phyloP scores from a whole-genome alignment of 1,140 invertebrate species.

The Tribolium madens region DNA sequence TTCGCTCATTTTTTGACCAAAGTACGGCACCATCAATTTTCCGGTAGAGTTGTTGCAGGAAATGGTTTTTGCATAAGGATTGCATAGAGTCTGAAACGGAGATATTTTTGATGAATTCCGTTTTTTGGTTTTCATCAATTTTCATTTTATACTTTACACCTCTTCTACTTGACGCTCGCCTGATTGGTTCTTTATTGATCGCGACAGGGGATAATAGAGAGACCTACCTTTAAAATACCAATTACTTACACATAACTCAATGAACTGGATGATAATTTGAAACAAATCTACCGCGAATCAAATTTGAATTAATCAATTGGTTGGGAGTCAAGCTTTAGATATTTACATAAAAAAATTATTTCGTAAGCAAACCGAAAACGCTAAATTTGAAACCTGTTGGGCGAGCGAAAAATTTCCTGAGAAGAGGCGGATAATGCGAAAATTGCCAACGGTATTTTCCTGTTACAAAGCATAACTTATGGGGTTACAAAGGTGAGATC shows the following conservation, averaged over 20 bases:
- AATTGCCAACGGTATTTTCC: not conserved
- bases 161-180: not conserved
- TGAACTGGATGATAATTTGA: not conserved
- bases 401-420: not conserved
- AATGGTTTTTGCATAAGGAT: constrained; percentile 87
- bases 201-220: constrained; percentile 26
- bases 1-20: constrained; percentile 87
- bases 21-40: constrained; percentile 92
- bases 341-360: no score
- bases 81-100: constrained; percentile 86
- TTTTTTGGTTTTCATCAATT: not conserved
- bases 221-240: not conserved
- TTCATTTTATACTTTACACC: not conserved
- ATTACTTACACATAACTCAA: not conserved
- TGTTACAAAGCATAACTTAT: not conserved
- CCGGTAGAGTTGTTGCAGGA: constrained; percentile 85
- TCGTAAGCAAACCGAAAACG: no score
- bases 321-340: no score
- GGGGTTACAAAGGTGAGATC: not conserved
- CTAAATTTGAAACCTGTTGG: not conserved
- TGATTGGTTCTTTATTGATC: constrained; percentile 40
- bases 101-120: constrained; percentile 42
- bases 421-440: not conserved
- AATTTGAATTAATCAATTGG: not conserved
- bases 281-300: not conserved